Evolutionary conservation across 1,140 invertebrate species (phyloP).

Genomic region (Diorhabda elongata): DNA sequence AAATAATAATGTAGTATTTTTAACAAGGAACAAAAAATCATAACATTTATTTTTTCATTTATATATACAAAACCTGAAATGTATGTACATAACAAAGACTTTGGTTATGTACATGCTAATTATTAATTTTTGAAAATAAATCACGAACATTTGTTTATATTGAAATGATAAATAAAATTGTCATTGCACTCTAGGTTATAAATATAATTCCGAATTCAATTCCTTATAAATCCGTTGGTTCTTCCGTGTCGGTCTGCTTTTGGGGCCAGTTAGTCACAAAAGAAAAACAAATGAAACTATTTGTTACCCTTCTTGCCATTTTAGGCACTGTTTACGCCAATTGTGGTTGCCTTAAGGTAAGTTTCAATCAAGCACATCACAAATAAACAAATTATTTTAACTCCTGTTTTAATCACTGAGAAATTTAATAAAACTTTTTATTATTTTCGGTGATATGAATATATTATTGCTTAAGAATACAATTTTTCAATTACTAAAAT

Average conservation of each 20-base stretch:
- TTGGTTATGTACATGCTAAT: neutral
- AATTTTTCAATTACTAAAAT: too few relatives aligned
- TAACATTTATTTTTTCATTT: neutral
- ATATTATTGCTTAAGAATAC: too few relatives aligned
- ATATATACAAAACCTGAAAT: neutral
- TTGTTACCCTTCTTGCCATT: slow-evolving; percentile 5
- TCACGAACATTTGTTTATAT: slow-evolving; percentile 5
- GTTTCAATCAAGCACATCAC: neutral
- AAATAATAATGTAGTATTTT: too few relatives aligned
- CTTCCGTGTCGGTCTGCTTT: neutral
- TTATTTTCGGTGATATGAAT: too few relatives aligned
- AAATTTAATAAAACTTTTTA: too few relatives aligned
- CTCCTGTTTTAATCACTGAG: too few relatives aligned
- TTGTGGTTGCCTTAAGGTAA: slow-evolving; percentile 18
- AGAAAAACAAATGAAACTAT: slow-evolving; percentile 7
- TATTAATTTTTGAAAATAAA: slow-evolving; percentile 7
- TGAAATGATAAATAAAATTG: slow-evolving; percentile 3
- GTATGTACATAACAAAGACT: neutral
- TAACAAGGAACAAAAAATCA: neutral
- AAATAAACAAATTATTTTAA: too few relatives aligned
- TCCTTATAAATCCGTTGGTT: slow-evolving; percentile 4
- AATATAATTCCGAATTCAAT: slow-evolving; percentile 9
- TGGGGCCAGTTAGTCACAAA: slow-evolving; percentile 1
- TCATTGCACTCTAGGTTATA: slow-evolving; percentile 15
- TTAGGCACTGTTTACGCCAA: slow-evolving; percentile 4